Evolutionary conservation across 2,797 vertebrate genomes (phyloP).

Genomic region (Discoglossus pictus): DNA sequence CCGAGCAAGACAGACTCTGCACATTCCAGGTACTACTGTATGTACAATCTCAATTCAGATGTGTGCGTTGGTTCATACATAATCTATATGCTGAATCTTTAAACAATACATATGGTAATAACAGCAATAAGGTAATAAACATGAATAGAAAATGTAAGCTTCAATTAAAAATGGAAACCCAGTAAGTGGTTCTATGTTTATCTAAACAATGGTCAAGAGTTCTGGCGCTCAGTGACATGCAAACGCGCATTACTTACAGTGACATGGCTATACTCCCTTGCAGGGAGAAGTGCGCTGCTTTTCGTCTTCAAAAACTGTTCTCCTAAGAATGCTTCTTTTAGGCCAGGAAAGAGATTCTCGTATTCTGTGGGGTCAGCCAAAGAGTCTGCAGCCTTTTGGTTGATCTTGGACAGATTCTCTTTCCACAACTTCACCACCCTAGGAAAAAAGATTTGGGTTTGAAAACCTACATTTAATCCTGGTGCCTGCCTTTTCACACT

Average conservation of each 20-base stretch:
- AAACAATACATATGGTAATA: too few relatives aligned
- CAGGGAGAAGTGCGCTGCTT: slow-evolving; percentile 75
- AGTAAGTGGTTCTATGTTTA: too few relatives aligned
- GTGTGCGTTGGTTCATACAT: too few relatives aligned
- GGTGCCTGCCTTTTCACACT: background rate
- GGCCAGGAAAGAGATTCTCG: slow-evolving; percentile 95
- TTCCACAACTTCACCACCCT: slow-evolving; percentile 96
- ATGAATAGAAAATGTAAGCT: too few relatives aligned
- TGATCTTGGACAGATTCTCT: slow-evolving; percentile 91
- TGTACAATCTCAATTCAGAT: too few relatives aligned
- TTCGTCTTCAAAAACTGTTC: slow-evolving; percentile 87
- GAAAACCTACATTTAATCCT: background rate
- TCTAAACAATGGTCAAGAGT: too few relatives aligned
- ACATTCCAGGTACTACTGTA: too few relatives aligned
- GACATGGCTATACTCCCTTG: slow-evolving; percentile 88
- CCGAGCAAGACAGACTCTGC: too few relatives aligned
- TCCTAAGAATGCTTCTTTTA: slow-evolving; percentile 91
- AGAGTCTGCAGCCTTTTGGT: slow-evolving; percentile 96
- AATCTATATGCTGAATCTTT: too few relatives aligned
- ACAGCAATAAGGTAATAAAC: too few relatives aligned
- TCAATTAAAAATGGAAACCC: too few relatives aligned
- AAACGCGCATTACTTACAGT: slow-evolving; percentile 75
- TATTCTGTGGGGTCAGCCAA: slow-evolving; percentile 97
- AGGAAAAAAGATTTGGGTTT: background rate
- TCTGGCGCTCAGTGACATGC: too few relatives aligned